Evolutionary conservation across 2,888 invertebrate species (phyloP), one percentile per base, ranked within the genome.

Genomic region (Palloptera scutellata): DNA sequence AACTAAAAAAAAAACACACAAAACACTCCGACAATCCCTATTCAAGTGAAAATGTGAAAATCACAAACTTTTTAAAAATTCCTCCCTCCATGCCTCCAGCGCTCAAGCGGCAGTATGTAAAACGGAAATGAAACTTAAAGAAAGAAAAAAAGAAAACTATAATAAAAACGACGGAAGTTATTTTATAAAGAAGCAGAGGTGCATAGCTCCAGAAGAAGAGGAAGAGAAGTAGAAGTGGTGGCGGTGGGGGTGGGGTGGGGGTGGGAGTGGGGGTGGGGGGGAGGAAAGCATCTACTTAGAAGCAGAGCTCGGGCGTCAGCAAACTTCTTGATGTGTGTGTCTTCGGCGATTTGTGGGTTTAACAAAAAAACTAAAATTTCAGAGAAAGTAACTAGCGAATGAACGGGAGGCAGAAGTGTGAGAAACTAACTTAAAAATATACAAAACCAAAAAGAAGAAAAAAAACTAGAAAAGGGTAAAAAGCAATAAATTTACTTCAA

Each of bases 401-500:
- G 40, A 41, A 51, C 13, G 53, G 41, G 8, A 41, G 30, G n/a
- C n/a, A 15, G 51, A 48, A 62, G 30, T 30, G 30, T 30, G 30
- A 30, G 42, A 40, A 52, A 54, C 13, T 30, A 17, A 10, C 43
- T 62, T 13, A 1, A 61, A 60, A 58, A 66, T 60, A 15, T 61
- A 61, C 10, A 17, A 61, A 66, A 42, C 52, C 58, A 17, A 58
- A 43, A 19, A 42, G 20, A 71, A 71, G 69, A 58, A 43, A 19
- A 42, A 20, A 71, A 71, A 69, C 58, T 73, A 78, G 75, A 76
- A 83, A 83, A 80, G 83, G 83, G 84, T 82, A 78, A 79, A 83
- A 81, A 79, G 81, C 82, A 78, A 83, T 83, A 83, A 83, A 83
- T 83, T 83, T 81, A 78, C 74, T 75, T 81, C 80, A 81, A 83